Percentiles rank a stretch among this genome's conserved stretches.
Conservation (phyloP, 2,113 vertebrate species). For the Pangasianodon gigas region DNA sequence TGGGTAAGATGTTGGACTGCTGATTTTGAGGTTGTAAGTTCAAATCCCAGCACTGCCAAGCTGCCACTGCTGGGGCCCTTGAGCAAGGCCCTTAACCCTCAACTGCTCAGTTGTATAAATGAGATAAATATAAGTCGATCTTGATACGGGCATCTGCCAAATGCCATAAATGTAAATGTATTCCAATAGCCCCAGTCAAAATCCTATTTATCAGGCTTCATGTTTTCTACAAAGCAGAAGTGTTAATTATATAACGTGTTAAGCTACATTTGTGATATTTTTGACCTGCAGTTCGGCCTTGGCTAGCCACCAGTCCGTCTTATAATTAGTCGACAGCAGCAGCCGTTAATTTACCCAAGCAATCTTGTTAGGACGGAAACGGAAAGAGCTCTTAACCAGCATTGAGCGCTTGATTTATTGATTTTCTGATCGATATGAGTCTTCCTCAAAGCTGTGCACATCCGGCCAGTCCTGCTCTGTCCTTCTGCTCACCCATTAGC, state of each 20-base stretch:
- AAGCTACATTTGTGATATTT: neutral
- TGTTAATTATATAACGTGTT: neutral
- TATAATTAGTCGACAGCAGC: slow-evolving; percentile 70
- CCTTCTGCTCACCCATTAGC: slow-evolving; percentile 41
- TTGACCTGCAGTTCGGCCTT: neutral
- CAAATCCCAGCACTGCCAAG: neutral
- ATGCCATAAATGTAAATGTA: neutral
- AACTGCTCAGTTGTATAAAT: neutral
- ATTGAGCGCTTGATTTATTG: slow-evolving; percentile 80
- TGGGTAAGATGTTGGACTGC: neutral
- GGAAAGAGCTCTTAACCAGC: slow-evolving; percentile 79
- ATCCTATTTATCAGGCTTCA: neutral
- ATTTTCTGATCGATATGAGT: slow-evolving; percentile 77
- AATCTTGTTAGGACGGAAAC: slow-evolving; percentile 74
- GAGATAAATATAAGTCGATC: neutral
- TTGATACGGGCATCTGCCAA: neutral
- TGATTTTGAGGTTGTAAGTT: neutral
- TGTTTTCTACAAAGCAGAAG: neutral
- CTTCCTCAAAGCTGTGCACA: slow-evolving; percentile 64
- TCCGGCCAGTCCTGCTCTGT: slow-evolving; percentile 47
- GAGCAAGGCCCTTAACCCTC: neutral
- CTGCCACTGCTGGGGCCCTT: neutral
- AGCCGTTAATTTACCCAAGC: slow-evolving; percentile 61
- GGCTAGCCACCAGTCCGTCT: slow-evolving; percentile 32
- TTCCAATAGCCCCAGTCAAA: neutral